These are phyloP conservation scores for Liodrosophila aerea DNA, from an alignment of 2,888 invertebrate genomes.

Conservation along the genomic window DNA sequence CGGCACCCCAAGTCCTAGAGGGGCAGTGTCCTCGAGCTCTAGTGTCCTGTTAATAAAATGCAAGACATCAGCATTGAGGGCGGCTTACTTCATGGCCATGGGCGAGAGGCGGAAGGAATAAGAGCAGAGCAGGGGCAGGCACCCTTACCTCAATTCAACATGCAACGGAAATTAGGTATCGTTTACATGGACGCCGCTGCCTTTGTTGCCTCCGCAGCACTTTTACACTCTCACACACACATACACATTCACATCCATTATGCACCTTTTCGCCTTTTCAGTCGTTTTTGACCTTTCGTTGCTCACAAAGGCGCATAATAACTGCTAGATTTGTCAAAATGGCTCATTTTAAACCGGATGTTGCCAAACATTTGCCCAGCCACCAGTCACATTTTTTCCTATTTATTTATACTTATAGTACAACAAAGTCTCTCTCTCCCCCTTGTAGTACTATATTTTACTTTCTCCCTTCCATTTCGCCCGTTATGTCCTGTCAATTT, in stretches of 20 bases:
- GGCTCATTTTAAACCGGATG: slow-evolving; percentile 74
- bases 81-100: background rate
- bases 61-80: slow-evolving; percentile 49
- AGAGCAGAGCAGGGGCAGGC: background rate
- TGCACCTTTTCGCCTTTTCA: slow-evolving; percentile 60
- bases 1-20: slow-evolving; percentile 1
- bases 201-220: slow-evolving; percentile 46
- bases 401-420: slow-evolving; percentile 1
- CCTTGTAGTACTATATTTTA: too few species aligned
- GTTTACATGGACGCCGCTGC: slow-evolving; percentile 63
- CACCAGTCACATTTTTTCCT: slow-evolving; percentile 23
- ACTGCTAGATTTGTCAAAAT: slow-evolving; percentile 72
- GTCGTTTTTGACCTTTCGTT: slow-evolving; percentile 39
- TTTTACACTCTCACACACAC: slow-evolving; percentile 15
- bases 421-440: background rate
- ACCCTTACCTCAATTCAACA: slow-evolving; percentile 28
- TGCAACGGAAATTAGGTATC: slow-evolving; percentile 76
- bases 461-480: slow-evolving; percentile 13
- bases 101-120: background rate
- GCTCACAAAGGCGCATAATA: slow-evolving; percentile 63
- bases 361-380: slow-evolving; percentile 62
- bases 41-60: slow-evolving; percentile 63
- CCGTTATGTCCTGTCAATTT: slow-evolving; percentile 38
- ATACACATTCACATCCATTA: slow-evolving; percentile 54
- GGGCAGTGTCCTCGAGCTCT: background rate